A percentile compares a stretch with the other conserved stretches of the same genome.
Evolutionary conservation across 2,113 vertebrate genomes (phyloP).

Genomic region (Microtus oregoni): DNA sequence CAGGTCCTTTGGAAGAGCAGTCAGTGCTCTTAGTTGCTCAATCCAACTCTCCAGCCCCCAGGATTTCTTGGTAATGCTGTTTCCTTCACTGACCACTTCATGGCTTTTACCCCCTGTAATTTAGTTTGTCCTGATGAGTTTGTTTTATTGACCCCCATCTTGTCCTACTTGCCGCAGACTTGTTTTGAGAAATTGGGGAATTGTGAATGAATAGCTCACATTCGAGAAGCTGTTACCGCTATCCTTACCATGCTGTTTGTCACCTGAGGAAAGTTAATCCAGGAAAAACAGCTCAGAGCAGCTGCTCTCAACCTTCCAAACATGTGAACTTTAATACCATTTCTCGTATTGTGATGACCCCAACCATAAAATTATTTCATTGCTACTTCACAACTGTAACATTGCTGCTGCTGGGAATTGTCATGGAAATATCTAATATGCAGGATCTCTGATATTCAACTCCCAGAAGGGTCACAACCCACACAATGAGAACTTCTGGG

Average conservation of each 20-base stretch:
- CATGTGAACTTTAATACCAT: neutral
- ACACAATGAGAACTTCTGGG: neutral
- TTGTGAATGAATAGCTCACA: conserved; percentile 13
- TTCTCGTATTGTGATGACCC: neutral
- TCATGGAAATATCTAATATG: neutral
- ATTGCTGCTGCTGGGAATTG: neutral
- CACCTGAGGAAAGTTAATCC: conserved; percentile 46
- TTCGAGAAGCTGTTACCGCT: neutral
- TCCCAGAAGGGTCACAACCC: neutral
- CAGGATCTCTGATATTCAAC: neutral
- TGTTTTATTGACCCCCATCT: neutral
- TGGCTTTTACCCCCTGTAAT: neutral
- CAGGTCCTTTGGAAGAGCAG: too few relatives aligned
- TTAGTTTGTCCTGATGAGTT: neutral
- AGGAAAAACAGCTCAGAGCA: neutral
- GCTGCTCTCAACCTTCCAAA: neutral
- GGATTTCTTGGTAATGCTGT: neutral
- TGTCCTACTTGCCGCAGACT: neutral
- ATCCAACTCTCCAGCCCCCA: neutral
- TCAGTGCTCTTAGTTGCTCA: too few relatives aligned
- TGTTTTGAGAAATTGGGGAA: conserved; percentile 39
- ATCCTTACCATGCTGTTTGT: neutral
- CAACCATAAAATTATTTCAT: neutral
- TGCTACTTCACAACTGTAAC: neutral
- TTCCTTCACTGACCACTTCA: neutral